Percentiles rank a stretch among this genome's conserved stretches.
These are phyloP conservation scores for Diarsia dahlii DNA, from an alignment of 2,888 invertebrate species.

Conservation along the genomic window DNA sequence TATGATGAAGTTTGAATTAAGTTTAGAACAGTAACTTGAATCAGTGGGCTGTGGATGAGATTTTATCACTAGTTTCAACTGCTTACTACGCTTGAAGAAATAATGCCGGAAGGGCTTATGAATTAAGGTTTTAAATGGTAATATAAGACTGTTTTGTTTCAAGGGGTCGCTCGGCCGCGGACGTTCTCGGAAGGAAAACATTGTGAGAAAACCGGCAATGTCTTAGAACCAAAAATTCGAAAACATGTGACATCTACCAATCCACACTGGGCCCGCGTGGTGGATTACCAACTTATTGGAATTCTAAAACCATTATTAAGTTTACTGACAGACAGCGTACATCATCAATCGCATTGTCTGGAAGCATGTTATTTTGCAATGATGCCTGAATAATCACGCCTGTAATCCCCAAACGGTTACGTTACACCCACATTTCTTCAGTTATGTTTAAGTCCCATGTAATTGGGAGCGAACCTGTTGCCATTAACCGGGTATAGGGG, in stretches of 20 bases:
- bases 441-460: background rate
- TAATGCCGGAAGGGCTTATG: too few species aligned
- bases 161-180: too few species aligned
- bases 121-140: too few species aligned
- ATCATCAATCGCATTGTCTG: background rate
- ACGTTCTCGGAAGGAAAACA: too few species aligned
- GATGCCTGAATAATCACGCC: background rate
- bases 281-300: too few species aligned
- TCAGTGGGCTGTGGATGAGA: background rate
- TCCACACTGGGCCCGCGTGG: too few species aligned
- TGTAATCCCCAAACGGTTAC: background rate
- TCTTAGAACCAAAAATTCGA: too few species aligned
- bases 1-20: background rate
- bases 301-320: background rate
- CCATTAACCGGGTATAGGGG: background rate
- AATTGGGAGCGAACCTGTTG: background rate
- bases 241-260: too few species aligned
- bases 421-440: background rate
- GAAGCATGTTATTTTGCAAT: background rate
- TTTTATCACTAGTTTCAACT: background rate
- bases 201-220: too few species aligned
- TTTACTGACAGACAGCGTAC: background rate
- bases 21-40: conserved; percentile 1
- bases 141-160: too few species aligned
- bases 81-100: background rate